These are phyloP conservation scores for Saxidomus purpurata DNA, from an alignment of 1,140 invertebrate species.

Conservation along the genomic window DNA sequence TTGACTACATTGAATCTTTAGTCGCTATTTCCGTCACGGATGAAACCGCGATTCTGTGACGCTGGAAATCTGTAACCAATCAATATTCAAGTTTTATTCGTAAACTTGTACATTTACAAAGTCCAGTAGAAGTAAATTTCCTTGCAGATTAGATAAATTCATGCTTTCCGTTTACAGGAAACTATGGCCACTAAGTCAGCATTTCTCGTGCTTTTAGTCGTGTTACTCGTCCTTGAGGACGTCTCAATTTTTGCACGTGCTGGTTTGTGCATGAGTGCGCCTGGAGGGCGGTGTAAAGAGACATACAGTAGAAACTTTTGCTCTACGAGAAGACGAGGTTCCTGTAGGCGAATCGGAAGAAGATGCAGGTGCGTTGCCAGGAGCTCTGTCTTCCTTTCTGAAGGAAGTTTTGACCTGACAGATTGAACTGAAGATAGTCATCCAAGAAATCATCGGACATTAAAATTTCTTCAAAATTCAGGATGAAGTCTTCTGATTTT, in stretches of 20 bases:
- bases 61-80: too few species aligned
- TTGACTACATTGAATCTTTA: too few species aligned
- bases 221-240: background rate
- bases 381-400: background rate
- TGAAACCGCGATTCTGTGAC: too few species aligned
- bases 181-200: background rate
- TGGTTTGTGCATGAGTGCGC: background rate
- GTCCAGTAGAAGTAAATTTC: too few species aligned
- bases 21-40: too few species aligned
- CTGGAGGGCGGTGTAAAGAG: background rate
- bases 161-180: background rate
- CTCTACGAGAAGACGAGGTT: background rate
- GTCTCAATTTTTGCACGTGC: background rate
- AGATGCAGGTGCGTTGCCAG: conserved; percentile 9
- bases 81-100: too few species aligned
- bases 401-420: background rate
- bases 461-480: too few species aligned
- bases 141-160: too few species aligned
- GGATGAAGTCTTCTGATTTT: too few species aligned
- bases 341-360: background rate
- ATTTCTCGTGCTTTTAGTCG: background rate
- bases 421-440: background rate
- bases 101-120: too few species aligned
- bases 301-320: conserved; percentile 5
- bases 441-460: too few species aligned